Evolutionary conservation across 2,888 invertebrate species (phyloP), one percentile per base, ranked within the genome.

Genomic region (Coelinius sp.): DNA sequence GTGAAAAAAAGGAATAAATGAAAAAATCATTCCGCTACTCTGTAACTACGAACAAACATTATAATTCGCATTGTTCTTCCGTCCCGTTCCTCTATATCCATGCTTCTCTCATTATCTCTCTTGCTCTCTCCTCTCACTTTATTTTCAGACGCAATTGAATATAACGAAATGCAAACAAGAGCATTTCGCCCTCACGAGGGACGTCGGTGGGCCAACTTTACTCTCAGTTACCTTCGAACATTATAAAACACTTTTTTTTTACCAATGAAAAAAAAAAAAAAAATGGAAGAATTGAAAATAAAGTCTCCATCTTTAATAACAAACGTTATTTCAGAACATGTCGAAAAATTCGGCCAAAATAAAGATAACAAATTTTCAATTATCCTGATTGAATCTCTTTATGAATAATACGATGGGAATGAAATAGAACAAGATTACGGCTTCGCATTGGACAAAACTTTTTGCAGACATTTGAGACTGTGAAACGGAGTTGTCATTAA

Each of bases 131-230:
- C 67, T 52, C 52, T 66, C 68, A 68, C 77, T 75, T 77, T 76
- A 76, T 77, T 75, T 77, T 77, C 74, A 75, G 76, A 78, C 81
- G 78, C 81, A 82, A 85, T 86, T 84, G 85, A 84, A 86, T 83
- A 85, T 86, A 87, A 87, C 86, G 87, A 86, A 86, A 87, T 84
- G 86, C 84, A 87, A 86, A 87, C 83, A 87, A 78, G 73, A 70
- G 66, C 71, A 68, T 63, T 46, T 20, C 12, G 53, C 64, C 65
- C 68, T 53, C 64, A 68, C 66, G 70, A 71, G 68, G 73, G 62
- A 71, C 71, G 69, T 22, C 63, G 65, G 70, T 44, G 59, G 35
- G 73, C 22, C 75, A 70, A 66, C 71, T 75, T 75, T 68, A 46
- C 73, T 56, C 59, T 44, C 35, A 69, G 65, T 62, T 59, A 63